Evolutionary conservation across 2,113 vertebrate genomes (phyloP).

Genomic region (Pomatostomus ruficeps): DNA sequence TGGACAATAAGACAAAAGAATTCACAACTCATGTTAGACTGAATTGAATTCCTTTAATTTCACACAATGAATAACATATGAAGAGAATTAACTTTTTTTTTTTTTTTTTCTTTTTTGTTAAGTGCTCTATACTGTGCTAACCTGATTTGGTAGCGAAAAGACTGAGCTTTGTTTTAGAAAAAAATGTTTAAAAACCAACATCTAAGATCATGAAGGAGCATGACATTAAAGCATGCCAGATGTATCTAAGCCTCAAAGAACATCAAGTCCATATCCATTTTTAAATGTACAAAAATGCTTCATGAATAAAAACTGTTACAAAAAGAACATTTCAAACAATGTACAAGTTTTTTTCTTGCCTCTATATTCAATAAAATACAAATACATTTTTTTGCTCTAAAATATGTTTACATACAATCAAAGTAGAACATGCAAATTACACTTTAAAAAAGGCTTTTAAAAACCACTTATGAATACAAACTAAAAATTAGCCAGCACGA

Average conservation of each 20-base stretch:
- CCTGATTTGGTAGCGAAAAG: slow-evolving; percentile 95
- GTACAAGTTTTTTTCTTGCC: slow-evolving; percentile 92
- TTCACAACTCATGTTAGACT: slow-evolving; percentile 78
- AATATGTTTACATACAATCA: slow-evolving; percentile 99
- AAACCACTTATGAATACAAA: slow-evolving; percentile 99
- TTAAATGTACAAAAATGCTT: slow-evolving; percentile 99
- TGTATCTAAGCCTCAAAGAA: slow-evolving; percentile 83
- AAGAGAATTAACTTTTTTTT: slow-evolving; percentile 96
- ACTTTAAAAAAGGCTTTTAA: slow-evolving; percentile 95
- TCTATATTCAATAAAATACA: slow-evolving; percentile 99
- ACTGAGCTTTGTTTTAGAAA: slow-evolving; percentile 95
- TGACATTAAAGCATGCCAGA: slow-evolving; percentile 97
- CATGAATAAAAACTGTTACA: slow-evolving; percentile 99
- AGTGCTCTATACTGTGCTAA: slow-evolving; percentile 96
- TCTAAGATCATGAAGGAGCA: slow-evolving; percentile 98
- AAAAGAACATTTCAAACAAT: slow-evolving; percentile 99
- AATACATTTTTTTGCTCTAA: slow-evolving; percentile 95
- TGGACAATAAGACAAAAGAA: slow-evolving; percentile 82
- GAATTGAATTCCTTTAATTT: slow-evolving; percentile 93
- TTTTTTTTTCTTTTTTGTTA: slow-evolving; percentile 86
- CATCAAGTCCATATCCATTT: slow-evolving; percentile 82
- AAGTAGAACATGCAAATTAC: slow-evolving; percentile 97
- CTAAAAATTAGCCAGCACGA: slow-evolving; percentile 96
- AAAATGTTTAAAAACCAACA: slow-evolving; percentile 87
- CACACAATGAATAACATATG: slow-evolving; percentile 99